These are phyloP conservation scores for Rhea pennata DNA, from an alignment of 2,113 vertebrate genomes.

Conservation along the genomic window DNA sequence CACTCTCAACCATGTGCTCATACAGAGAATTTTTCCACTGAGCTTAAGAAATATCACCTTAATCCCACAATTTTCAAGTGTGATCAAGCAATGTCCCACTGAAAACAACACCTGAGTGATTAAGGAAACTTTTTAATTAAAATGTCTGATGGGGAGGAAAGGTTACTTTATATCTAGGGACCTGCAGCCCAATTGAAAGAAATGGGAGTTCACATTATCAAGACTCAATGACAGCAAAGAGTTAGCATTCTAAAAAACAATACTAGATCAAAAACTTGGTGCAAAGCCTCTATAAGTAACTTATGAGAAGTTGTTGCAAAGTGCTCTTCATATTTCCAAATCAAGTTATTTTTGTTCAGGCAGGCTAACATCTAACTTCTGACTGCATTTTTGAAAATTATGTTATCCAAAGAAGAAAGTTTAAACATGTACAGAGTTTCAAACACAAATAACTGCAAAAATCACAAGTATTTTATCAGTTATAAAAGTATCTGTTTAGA, in stretches of 20 bases:
- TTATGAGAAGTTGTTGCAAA: background rate
- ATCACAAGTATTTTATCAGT: background rate
- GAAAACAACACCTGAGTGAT: background rate
- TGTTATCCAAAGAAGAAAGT: background rate
- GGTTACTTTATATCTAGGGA: background rate
- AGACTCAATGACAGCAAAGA: background rate
- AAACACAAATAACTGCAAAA: background rate
- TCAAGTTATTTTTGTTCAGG: background rate
- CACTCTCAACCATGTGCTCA: background rate
- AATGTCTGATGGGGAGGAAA: background rate
- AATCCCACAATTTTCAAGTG: background rate
- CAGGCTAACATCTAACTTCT: background rate
- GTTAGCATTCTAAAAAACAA: background rate
- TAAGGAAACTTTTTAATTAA: background rate
- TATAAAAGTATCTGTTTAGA: background rate
- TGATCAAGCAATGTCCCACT: background rate
- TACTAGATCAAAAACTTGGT: background rate
- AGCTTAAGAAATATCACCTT: background rate
- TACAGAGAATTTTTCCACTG: background rate
- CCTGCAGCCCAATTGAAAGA: background rate
- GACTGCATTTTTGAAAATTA: background rate
- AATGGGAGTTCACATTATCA: background rate
- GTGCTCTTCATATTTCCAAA: background rate
- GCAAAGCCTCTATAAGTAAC: background rate
- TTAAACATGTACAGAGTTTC: background rate